Conservation (phyloP, 2,888 invertebrate species). For the Drosophila nigricruria region DNA sequence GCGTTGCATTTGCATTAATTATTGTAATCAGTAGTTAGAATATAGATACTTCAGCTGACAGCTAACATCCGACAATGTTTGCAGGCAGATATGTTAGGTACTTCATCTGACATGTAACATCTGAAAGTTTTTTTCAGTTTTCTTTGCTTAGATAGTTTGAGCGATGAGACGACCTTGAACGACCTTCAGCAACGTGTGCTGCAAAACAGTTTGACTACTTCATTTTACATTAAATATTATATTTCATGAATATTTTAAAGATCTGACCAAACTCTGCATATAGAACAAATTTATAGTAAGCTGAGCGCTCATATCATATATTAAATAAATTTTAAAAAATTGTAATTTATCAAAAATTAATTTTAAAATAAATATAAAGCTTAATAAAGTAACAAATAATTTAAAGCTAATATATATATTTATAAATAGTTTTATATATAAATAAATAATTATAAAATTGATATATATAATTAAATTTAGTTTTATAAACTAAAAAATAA, state of each 20-base stretch:
- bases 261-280: neutral
- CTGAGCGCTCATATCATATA: neutral
- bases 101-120: neutral
- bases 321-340: neutral
- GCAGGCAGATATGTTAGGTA: neutral
- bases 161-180: neutral
- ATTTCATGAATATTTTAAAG: neutral
- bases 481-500: neutral
- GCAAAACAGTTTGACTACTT: neutral
- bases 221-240: neutral
- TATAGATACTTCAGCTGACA: neutral
- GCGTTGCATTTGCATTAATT: conserved; percentile 58
- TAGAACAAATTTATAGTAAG: neutral
- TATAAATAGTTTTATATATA: neutral
- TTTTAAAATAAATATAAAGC: too few species aligned
- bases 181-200: conserved; percentile 2
- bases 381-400: neutral
- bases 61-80: neutral
- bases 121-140: neutral
- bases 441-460: neutral
- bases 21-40: conserved; percentile 11
- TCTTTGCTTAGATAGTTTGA: neutral
- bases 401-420: neutral
- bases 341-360: neutral
- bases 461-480: neutral